These are phyloP conservation scores for Grus americana DNA, from an alignment of 2,113 vertebrate species.

Conservation along the genomic window DNA sequence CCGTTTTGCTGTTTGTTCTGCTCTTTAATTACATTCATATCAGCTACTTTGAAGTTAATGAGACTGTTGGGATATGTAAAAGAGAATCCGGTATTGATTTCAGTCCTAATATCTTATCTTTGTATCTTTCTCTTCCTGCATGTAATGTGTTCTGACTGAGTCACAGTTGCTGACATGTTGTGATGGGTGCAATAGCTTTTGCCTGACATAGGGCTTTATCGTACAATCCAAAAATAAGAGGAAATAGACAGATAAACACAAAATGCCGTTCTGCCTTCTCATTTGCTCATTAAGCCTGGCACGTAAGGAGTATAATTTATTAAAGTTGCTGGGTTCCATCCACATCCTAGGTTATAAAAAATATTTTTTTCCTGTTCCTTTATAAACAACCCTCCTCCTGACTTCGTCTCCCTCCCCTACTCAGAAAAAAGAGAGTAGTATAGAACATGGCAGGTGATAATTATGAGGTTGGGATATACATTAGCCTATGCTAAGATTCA, in stretches of 20 bases:
- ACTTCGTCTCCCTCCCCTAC: background rate
- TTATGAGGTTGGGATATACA: background rate
- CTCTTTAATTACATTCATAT: conserved; percentile 81
- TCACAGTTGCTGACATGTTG: conserved; percentile 57
- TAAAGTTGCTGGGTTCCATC: background rate
- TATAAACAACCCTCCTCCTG: background rate
- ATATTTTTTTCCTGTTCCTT: background rate
- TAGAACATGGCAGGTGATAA: background rate
- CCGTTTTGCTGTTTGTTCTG: conserved; percentile 70
- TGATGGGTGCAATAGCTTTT: background rate
- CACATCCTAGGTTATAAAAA: background rate
- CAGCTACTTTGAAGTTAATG: conserved; percentile 79
- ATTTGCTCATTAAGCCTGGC: background rate
- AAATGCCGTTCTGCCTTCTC: background rate
- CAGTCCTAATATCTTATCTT: conserved; percentile 70
- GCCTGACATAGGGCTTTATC: conserved; percentile 19
- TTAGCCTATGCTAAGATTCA: background rate
- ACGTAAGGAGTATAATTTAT: background rate
- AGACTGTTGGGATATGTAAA: conserved; percentile 78
- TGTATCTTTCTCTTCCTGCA: conserved; percentile 69
- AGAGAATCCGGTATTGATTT: conserved; percentile 77
- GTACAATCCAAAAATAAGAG: background rate
- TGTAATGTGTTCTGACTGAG: conserved; percentile 42
- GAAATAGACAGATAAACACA: background rate
- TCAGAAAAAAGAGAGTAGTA: background rate